Evolutionary conservation across 2,888 invertebrate genomes (phyloP), one percentile per base, ranked within the genome.

Genomic region (Drosophila putrida): DNA sequence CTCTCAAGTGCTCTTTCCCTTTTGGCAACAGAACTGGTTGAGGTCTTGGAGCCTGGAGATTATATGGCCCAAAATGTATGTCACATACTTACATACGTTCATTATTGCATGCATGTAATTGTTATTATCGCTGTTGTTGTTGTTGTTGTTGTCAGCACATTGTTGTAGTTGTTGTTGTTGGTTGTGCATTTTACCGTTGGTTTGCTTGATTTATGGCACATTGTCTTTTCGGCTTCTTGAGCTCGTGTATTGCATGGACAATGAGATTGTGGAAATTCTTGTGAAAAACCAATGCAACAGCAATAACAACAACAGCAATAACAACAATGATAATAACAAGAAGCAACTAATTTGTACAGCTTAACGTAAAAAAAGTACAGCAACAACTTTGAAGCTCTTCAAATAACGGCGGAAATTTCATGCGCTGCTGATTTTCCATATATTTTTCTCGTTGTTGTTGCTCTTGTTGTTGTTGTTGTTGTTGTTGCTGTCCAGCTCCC

Each of bases 401-500:
- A 72, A 67, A 66, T 75, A 75, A 75, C 77, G 74, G 82, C 82
- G 85, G 82, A 84, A 84, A 78, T 64, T 84, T 82, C 73, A 85
- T 80, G 82, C 80, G 36, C 74, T 35, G 82, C 43, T 85, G 82
- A 50, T 41, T 82, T 82, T 73, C 57, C 67, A 70, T 44, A 47
- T 43, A 55, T 61, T 38, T 38, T 39, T 58, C 9, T n/a, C 9
- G 28, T 11, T 28, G 31, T 57, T 64, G 44, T 35, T 63, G 20
- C 20, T 50, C 11, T 15, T 58, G 28, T 8, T 57, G 63, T 36
- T 58, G 60, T 41, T 53, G 58, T 20, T 43, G 28, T n/a, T 36
- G 38, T 57, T 64, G 46, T 38, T 63, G 25, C n/a, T 50, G 77
- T 63, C 73, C 77, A 75, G 63, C 46, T 51, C 43, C n/a, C 36